These are phyloP conservation scores for Magallana ariakensis DNA, from an alignment of 1,140 invertebrate species.

Conservation along the genomic window DNA sequence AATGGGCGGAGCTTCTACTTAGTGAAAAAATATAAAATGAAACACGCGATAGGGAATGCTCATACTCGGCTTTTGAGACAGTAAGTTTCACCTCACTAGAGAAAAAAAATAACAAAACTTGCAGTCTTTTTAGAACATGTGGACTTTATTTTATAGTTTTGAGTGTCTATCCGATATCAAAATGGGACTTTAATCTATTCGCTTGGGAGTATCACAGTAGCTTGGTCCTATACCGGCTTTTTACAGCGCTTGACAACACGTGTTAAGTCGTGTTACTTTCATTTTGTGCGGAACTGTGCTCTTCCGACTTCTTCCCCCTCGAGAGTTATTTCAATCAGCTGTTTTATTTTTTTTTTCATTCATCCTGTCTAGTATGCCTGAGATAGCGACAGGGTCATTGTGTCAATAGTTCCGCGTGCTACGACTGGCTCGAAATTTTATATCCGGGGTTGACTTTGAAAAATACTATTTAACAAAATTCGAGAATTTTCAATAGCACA, in stretches of 20 bases:
- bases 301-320: not conserved
- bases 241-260: conserved; percentile 9
- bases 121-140: conserved; percentile 13
- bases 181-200: not conserved
- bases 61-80: conserved; percentile 19
- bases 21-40: conserved; percentile 20
- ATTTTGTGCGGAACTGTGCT: conserved; percentile 17
- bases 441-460: not conserved
- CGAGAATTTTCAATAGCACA: not conserved
- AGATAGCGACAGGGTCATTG: not conserved
- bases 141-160: not conserved
- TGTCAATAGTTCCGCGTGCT: conserved; percentile 4
- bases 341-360: not conserved
- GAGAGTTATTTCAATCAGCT: not conserved
- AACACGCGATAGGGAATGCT: not conserved
- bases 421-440: not conserved
- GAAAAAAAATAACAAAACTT: conserved; percentile 11
- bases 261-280: conserved; percentile 2
- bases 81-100: conserved; percentile 14
- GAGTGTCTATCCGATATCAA: not conserved
- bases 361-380: not conserved
- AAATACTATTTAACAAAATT: not conserved
- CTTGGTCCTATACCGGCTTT: not conserved
- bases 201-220: not conserved
- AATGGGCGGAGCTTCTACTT: not conserved